Evolutionary conservation across 1,140 invertebrate species (phyloP), one percentile per base, ranked within the genome.

Genomic region (Drosophila kikkawai): DNA sequence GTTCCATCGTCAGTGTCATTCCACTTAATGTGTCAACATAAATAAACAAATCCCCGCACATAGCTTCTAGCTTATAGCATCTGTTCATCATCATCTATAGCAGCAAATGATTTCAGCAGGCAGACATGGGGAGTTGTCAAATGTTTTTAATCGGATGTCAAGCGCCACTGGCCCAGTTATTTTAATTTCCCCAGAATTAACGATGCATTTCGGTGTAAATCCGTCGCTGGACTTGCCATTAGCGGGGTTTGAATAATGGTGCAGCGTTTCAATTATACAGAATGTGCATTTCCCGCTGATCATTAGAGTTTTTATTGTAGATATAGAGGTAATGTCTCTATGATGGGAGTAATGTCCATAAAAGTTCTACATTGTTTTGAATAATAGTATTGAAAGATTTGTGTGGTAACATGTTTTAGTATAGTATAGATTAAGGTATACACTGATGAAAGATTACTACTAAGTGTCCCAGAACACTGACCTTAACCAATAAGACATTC

Each of bases 101-200:
- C 60, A 67, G 17, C 50, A 56, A 82, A 73, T 51, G 57, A 44
- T 44, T 26, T 7, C 0, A 61, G 19, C 66, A 59, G 55, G 75
- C 48, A 2, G 48, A 6, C 44, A 11, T n/a, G n/a, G n/a, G n/a
- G 8, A 50, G 59, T 41, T 44, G 29, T 3, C 61, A 64, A 55
- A 67, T 37, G 41, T 56, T 73, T 45, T 32, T 65, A 56, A 90
- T 88, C 85, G 78, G 75, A 82, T 85, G 67, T 51, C 75, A 79
- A 64, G 71, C 79, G 70, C 64, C 85, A 91, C 66, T 91, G 86
- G 86, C 86, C 86, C 79, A 80, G 82, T 82, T 91, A 91, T 91
- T 91, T 91, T 91, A 91, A 91, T 91, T 80, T 41, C 50, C 34
- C 37, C 41, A 44, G 53, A 79, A 74, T 79, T 76, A 79, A 81